These are phyloP conservation scores for Seriola dumerili DNA, from an alignment of 2,113 vertebrate genomes.

Conservation along the genomic window DNA sequence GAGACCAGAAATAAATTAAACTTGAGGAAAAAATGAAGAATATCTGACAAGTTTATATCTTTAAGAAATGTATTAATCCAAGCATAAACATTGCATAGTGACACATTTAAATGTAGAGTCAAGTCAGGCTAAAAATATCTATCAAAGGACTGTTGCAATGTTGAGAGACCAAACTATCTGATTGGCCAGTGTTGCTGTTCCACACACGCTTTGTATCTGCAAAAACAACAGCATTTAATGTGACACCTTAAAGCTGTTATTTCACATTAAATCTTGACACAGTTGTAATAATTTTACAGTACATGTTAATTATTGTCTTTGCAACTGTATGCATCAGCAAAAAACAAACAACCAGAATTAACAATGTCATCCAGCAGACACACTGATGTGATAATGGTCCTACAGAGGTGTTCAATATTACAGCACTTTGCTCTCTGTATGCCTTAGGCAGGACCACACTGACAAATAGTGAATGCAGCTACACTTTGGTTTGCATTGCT, in stretches of 20 bases:
- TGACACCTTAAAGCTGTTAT: slow-evolving; percentile 3
- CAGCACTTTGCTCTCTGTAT: slow-evolving; percentile 34
- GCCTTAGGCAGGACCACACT: slow-evolving; percentile 2
- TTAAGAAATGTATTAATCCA: background rate
- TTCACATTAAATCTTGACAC: background rate
- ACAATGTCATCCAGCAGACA: slow-evolving; percentile 7
- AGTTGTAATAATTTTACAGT: background rate
- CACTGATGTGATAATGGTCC: slow-evolving; percentile 15
- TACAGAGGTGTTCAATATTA: slow-evolving; percentile 27
- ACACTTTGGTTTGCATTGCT: background rate
- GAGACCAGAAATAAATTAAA: background rate
- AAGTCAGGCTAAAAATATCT: slow-evolving; percentile 39
- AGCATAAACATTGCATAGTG: background rate
- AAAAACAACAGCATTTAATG: background rate
- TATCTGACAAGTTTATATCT: background rate
- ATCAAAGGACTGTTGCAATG: slow-evolving; percentile 15
- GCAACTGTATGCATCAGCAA: background rate
- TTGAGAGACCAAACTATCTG: slow-evolving; percentile 28
- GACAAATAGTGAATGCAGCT: background rate
- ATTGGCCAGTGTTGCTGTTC: background rate
- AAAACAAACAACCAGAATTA: background rate
- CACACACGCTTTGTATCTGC: background rate
- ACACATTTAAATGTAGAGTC: background rate
- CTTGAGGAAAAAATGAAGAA: background rate
- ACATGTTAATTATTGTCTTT: background rate